These are phyloP conservation scores for Coranthus polyacanthus DNA, from an alignment of 2,797 vertebrate genomes.

Conservation along the genomic window DNA sequence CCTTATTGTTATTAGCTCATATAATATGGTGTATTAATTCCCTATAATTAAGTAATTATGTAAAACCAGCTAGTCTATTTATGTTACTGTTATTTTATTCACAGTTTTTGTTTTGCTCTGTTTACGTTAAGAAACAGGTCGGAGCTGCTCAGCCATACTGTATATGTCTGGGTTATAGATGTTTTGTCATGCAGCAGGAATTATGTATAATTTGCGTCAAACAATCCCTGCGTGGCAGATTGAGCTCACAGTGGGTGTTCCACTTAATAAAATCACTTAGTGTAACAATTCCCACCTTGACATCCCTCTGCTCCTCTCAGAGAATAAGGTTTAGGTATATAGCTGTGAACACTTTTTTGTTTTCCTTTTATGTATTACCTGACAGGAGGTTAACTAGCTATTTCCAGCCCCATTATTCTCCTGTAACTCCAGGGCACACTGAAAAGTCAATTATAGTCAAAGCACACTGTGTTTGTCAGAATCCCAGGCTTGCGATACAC, in stretches of 20 bases:
- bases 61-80: too few relatives aligned
- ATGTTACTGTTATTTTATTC: background rate
- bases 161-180: conserved; percentile 44
- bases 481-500: conserved; percentile 55
- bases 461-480: conserved; percentile 69
- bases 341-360: conserved; percentile 57
- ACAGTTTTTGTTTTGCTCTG: background rate
- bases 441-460: conserved; percentile 80
- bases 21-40: too few relatives aligned
- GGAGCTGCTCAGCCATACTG: conserved; percentile 14
- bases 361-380: conserved; percentile 77
- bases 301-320: conserved; percentile 60
- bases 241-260: conserved; percentile 75
- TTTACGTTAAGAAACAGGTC: conserved; percentile 4
- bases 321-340: conserved; percentile 53
- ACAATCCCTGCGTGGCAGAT: conserved; percentile 69
- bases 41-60: too few relatives aligned
- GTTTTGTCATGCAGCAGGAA: conserved; percentile 67
- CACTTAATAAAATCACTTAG: conserved; percentile 79
- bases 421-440: conserved; percentile 73
- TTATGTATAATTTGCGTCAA: conserved; percentile 77
- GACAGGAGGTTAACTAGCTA: conserved; percentile 81
- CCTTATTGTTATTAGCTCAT: too few relatives aligned
- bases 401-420: conserved; percentile 80
- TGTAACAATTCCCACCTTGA: conserved; percentile 68